Percentiles rank a stretch among this genome's conserved stretches.
phyloP scores from a whole-genome alignment of 2,888 invertebrate species.

The Eurois occulta region DNA sequence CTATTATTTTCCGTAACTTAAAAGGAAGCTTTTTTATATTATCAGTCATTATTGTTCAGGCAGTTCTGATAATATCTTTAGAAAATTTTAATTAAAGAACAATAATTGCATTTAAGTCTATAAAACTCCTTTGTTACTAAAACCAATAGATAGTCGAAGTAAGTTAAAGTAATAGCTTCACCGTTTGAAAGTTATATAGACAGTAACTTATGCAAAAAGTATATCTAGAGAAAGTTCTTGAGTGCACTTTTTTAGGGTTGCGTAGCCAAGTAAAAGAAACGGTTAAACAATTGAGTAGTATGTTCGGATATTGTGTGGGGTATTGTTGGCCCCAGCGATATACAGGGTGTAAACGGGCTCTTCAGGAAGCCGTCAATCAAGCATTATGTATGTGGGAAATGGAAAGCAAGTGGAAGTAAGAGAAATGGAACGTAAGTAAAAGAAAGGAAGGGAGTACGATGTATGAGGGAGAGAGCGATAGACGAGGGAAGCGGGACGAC shows the following conservation, averaged over 20 bases:
- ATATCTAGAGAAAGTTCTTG: constrained; percentile 6
- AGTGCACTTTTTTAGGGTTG: constrained; percentile 22
- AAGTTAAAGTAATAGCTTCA: constrained; percentile 18
- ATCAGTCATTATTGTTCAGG: neutral
- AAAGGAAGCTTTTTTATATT: neutral
- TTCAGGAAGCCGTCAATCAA: no score
- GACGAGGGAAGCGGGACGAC: no score
- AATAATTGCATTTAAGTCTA: neutral
- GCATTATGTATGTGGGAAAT: no score
- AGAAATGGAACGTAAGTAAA: no score
- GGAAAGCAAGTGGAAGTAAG: no score
- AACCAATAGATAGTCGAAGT: constrained; percentile 7
- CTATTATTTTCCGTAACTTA: no score
- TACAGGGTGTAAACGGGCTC: no score
- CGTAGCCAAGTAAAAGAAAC: neutral
- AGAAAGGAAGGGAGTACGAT: no score
- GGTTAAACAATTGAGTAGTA: neutral
- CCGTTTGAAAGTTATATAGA: constrained; percentile 17
- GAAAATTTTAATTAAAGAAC: neutral
- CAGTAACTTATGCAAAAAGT: constrained; percentile 37
- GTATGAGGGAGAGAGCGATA: no score
- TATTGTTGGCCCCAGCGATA: no score
- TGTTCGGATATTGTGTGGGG: neutral
- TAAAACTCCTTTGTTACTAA: constrained; percentile 3
- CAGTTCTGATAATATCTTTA: neutral